Evolutionary conservation across 2,888 invertebrate species (phyloP).

Genomic region (Agonopterix heracliana): DNA sequence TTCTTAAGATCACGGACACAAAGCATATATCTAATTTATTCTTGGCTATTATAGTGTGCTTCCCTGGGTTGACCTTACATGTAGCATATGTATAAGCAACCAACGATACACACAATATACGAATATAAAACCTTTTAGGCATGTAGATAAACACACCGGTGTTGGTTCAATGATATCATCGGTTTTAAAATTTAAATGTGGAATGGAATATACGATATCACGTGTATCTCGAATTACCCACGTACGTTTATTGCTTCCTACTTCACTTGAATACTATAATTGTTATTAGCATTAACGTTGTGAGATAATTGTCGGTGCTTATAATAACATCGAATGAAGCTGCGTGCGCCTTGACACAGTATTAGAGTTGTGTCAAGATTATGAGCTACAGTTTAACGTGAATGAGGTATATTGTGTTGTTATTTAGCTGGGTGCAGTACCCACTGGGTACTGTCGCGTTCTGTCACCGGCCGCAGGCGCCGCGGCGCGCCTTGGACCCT

Average conservation of each 20-base stretch:
- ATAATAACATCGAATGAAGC: neutral
- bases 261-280: constrained; percentile 31
- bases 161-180: constrained; percentile 32
- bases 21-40: no score
- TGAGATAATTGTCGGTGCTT: no score
- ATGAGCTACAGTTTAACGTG: neutral
- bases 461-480: neutral
- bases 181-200: constrained; percentile 29
- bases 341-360: constrained; percentile 8
- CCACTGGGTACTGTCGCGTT: neutral
- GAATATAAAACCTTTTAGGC: neutral
- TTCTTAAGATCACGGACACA: no score
- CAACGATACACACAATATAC: no score
- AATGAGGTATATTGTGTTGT: neutral
- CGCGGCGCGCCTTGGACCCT: neutral
- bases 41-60: no score
- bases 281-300: no score
- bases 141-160: neutral
- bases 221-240: constrained; percentile 19
- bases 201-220: constrained; percentile 20
- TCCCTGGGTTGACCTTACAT: no score
- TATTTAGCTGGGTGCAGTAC: no score
- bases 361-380: neutral
- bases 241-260: constrained; percentile 24
- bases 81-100: no score